Evolutionary conservation across 2,888 invertebrate genomes (phyloP), one percentile per base, ranked within the genome.

Genomic region (Dynastes tityus): DNA sequence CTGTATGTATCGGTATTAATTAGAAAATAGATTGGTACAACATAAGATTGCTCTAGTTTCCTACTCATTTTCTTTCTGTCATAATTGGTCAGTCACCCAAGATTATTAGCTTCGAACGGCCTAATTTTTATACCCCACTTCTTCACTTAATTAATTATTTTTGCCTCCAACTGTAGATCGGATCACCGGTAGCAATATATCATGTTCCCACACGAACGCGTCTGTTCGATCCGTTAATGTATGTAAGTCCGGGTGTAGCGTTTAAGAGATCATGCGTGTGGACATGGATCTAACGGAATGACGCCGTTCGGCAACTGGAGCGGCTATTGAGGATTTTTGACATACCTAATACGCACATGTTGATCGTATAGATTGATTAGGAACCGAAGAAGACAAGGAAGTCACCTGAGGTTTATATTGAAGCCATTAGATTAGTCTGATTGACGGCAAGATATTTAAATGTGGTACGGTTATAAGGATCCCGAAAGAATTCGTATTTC

Each of bases 161-260:
- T 16, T 58, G 22, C 8, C 16, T 22, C 29, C 29, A 63, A 11
- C 63, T 32, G 63, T 32, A 29, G 6, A 13, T 11, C 8, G 29
- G 27, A 13, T 27, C 27, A 63, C 63, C 63, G 63, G 63, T 63
- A 63, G 63, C 63, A 13, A 63, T 63, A 63, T 63, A 63, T 63
- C 63, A 63, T 63, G 63, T 63, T 29, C 13, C 29, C 32, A 29
- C 63, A 63, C 29, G 63, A 63, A 63, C 29, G 11, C 27, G 63
- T 32, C 32, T 22, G 63, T 27, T 63, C 29, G 63, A 63, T 32
- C 63, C 63, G 63, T 63, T 63, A 63, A 63, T 63, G 63, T 32
- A 63, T 63, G 63, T 61, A 61, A 61, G 27, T 61, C 27, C 11
- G 61, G 11, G 27, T 61, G 61, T 63, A 63, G 27, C 29, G n/a